phyloP scores from a whole-genome alignment of 2,797 vertebrate genomes.

The Microctenopoma steveboyesi region DNA sequence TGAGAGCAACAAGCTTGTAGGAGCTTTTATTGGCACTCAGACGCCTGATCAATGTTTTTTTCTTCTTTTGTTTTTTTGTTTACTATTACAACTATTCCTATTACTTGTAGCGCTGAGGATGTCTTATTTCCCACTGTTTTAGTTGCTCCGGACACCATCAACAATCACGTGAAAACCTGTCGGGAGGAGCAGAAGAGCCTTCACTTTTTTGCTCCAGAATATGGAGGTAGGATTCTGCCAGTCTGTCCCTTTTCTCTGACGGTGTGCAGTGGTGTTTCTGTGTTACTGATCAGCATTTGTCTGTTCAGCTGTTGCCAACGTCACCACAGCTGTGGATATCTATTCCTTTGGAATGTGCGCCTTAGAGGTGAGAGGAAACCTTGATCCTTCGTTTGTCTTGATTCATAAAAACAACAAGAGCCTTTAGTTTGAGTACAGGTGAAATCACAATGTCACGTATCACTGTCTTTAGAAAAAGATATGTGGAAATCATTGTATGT shows the following conservation, averaged over 20 bases:
- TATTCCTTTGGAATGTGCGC: conserved; percentile 99
- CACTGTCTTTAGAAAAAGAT: not conserved
- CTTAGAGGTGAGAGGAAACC: conserved; percentile 86
- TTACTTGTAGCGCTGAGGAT: not conserved
- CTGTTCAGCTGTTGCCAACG: conserved; percentile 90
- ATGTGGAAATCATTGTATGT: not conserved
- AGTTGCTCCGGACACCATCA: conserved; percentile 99
- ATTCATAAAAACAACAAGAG: not conserved
- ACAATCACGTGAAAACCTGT: conserved; percentile 98
- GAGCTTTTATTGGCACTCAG: no score
- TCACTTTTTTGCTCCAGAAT: conserved; percentile 99
- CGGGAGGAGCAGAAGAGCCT: conserved; percentile 98
- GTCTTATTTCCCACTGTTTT: conserved; percentile 18
- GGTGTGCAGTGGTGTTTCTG: not conserved
- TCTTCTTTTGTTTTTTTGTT: not conserved
- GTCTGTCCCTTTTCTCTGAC: not conserved
- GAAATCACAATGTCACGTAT: not conserved
- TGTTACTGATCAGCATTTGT: conserved; percentile 29
- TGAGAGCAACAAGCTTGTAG: no score
- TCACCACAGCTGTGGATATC: conserved; percentile 98
- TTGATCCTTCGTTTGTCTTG: not conserved
- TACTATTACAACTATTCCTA: not conserved
- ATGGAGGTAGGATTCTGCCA: conserved; percentile 86
- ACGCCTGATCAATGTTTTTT: no score
- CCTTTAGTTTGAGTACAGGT: conserved; percentile 9